Base-by-base conservation (phyloP, 2,797 vertebrate genomes). In the Takifugu rubripes region DNA sequence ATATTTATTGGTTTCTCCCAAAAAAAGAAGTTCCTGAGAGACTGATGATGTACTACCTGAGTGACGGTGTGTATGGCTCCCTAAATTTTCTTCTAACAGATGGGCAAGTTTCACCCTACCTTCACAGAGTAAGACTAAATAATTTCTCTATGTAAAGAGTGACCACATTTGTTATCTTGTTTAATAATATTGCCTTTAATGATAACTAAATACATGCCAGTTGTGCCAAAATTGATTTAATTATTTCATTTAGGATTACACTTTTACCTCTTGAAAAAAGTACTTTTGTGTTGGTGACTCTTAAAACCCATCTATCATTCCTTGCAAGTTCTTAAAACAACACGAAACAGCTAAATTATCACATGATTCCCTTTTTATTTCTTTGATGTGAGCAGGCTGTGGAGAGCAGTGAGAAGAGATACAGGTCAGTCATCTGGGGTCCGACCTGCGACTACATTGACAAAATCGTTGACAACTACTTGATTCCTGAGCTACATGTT, bases 31-130 rank as follows among this genome's bases (percentile, higher is more conserved):
- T 67, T 70, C 72, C 68, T 63, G 88, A 83, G 61, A 90, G 55
- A 72, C 63, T 76, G 1, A 14, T 76, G 1, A 14, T 88, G 68
- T 94, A 94, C 69, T 91, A 91, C 69, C 72, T 93, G 12, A 84
- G 83, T 0, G 91, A 94, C 0, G 90, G 92, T 6, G 58, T 90
- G 51, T 93, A 93, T 0, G 87, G 91, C 0, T 63, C 88, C 24
- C 1, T 71, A 0, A 66, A 2, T 63, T 92, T 90, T 75, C 78
- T 84, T 74, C 83, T 82, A 17, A 79, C 82, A 52, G 73, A 92
- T 61, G 89, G 49, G 56, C 81, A 89, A 31, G 77, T 91, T 9
- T 52, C 49, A 2, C 91, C 87, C 0, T 61, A 69, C 55, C 84
- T 84, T 63, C 89, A 77, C 70, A 90, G 87, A 90, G 92, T 93